Percentiles rank a stretch among this genome's conserved stretches.
These are phyloP conservation scores for Myotis planiceps DNA, from an alignment of 2,797 vertebrate genomes.

Conservation along the genomic window DNA sequence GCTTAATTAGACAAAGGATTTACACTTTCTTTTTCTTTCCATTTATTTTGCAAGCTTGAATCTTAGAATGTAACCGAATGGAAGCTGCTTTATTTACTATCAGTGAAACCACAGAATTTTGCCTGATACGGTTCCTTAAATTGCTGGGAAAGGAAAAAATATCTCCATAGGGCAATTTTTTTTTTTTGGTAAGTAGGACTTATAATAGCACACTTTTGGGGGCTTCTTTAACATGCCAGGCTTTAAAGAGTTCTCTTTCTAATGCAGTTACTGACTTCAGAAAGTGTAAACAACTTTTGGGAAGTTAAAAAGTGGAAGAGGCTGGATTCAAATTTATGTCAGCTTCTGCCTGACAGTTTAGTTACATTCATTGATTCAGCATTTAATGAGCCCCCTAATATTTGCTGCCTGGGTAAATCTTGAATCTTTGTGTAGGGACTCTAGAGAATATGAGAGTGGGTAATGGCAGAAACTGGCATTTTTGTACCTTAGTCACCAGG, in stretches of 20 bases:
- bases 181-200: not conserved
- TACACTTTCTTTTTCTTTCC: not conserved
- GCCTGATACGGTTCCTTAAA: not conserved
- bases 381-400: not conserved
- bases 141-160: not conserved
- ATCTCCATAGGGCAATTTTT: not conserved
- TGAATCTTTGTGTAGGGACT: not conserved
- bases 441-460: not conserved
- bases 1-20: not conserved
- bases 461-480: not conserved
- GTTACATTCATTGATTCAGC: not conserved
- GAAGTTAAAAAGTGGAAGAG: not conserved
- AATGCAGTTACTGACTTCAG: not conserved
- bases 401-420: not conserved
- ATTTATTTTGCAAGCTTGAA: not conserved
- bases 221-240: not conserved
- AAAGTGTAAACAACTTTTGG: not conserved
- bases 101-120: not conserved
- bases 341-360: not conserved
- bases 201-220: not conserved
- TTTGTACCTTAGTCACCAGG: not conserved
- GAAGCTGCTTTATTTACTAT: not conserved
- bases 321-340: not conserved
- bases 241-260: constrained; percentile 13
- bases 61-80: not conserved